Evolutionary conservation across 2,113 vertebrate species (phyloP).

Genomic region (Pardalotus punctatus): DNA sequence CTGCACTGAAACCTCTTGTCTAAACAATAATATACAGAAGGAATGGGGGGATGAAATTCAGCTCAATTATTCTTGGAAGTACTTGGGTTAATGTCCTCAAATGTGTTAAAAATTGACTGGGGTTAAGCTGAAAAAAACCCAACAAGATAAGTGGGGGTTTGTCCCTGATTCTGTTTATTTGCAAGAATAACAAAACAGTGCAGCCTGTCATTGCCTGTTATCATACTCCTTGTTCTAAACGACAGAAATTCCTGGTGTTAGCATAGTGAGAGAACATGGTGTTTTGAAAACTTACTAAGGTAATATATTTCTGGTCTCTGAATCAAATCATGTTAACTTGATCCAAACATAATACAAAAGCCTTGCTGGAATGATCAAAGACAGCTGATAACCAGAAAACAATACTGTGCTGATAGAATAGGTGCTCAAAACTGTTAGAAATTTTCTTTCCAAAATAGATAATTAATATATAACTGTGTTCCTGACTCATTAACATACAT

Average conservation of each 20-base stretch:
- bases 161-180: background rate
- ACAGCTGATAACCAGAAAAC: background rate
- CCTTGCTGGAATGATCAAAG: background rate
- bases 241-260: background rate
- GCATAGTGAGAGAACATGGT: background rate
- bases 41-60: background rate
- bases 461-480: background rate
- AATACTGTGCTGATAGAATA: background rate
- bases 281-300: background rate
- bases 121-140: background rate
- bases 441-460: background rate
- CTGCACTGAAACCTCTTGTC: background rate
- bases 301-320: background rate
- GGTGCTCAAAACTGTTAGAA: background rate
- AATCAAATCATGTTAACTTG: background rate
- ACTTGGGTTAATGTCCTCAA: background rate
- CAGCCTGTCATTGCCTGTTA: background rate
- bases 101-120: background rate
- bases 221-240: background rate
- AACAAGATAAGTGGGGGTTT: background rate
- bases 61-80: background rate
- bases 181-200: background rate
- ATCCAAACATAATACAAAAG: background rate
- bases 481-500: background rate
- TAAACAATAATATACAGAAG: background rate